Percentiles rank a stretch among this genome's conserved stretches.
These are phyloP conservation scores for Lasioglossum marginatum DNA, from an alignment of 2,888 invertebrate species.

Conservation along the genomic window DNA sequence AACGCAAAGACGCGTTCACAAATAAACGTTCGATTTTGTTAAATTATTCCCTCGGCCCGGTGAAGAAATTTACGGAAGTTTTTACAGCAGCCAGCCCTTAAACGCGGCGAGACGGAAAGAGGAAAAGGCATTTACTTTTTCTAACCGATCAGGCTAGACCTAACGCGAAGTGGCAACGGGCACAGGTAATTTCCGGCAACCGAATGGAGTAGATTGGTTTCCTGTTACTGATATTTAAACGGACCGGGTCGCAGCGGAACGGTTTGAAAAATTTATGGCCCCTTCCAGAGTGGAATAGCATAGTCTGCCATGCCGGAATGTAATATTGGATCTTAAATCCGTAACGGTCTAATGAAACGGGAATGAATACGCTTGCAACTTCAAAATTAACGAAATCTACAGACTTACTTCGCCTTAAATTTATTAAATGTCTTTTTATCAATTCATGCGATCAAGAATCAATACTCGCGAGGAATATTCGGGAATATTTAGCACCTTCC, in stretches of 20 bases:
- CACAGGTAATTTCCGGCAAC: conserved; percentile 76
- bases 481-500: not conserved
- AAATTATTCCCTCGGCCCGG: not conserved
- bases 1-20: not conserved
- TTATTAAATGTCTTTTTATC: not conserved
- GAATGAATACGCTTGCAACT: not conserved
- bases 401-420: not conserved
- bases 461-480: too few species aligned
- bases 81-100: not conserved
- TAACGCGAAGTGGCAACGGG: conserved; percentile 67
- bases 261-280: conserved; percentile 67
- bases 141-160: conserved; percentile 57
- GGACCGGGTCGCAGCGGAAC: conserved; percentile 62
- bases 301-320: conserved; percentile 30
- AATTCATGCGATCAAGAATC: not conserved
- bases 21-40: not conserved
- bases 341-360: not conserved
- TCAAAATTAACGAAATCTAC: not conserved
- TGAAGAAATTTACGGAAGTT: not conserved
- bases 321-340: conserved; percentile 64
- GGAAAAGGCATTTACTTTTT: conserved; percentile 59
- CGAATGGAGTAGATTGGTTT: conserved; percentile 75
- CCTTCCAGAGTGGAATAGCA: conserved; percentile 49
- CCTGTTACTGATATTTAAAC: conserved; percentile 77
- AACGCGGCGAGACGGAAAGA: not conserved